Conservation (phyloP, 2,113 vertebrate species). For the Myotis brandtii region DNA sequence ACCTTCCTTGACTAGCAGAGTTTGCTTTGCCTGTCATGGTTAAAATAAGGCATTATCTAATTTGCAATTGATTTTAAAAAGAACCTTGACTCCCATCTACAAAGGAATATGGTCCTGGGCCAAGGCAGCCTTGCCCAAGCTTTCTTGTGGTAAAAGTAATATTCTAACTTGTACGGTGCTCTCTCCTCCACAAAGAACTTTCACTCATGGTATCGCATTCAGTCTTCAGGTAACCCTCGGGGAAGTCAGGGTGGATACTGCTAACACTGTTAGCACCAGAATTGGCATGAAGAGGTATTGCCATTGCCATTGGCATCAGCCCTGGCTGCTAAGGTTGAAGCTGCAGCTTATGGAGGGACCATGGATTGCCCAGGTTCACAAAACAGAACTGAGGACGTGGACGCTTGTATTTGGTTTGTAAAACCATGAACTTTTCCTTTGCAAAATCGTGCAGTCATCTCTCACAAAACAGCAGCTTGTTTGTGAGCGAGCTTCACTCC, state of each 20-base stretch:
- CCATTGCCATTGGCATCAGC: accelerated
- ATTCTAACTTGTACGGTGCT: background rate
- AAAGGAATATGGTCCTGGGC: background rate
- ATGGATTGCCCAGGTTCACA: background rate
- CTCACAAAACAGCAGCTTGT: background rate
- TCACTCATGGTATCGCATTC: background rate
- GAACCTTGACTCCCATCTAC: background rate
- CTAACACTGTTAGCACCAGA: background rate
- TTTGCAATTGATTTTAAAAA: background rate
- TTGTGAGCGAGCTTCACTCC: background rate
- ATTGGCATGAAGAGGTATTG: background rate
- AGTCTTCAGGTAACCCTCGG: background rate
- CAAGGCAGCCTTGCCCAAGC: background rate
- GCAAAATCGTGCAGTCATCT: background rate
- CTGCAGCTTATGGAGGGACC: background rate
- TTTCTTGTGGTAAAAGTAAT: background rate
- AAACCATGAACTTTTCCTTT: background rate
- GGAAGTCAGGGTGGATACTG: background rate
- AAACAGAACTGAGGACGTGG: background rate
- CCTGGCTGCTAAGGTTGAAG: background rate
- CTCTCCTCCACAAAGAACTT: background rate
- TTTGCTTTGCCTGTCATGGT: background rate
- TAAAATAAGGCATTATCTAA: background rate
- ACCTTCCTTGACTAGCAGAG: background rate
- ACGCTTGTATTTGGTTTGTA: background rate